phyloP scores from a whole-genome alignment of 2,113 vertebrate species.

The Pungitius pungitius region DNA sequence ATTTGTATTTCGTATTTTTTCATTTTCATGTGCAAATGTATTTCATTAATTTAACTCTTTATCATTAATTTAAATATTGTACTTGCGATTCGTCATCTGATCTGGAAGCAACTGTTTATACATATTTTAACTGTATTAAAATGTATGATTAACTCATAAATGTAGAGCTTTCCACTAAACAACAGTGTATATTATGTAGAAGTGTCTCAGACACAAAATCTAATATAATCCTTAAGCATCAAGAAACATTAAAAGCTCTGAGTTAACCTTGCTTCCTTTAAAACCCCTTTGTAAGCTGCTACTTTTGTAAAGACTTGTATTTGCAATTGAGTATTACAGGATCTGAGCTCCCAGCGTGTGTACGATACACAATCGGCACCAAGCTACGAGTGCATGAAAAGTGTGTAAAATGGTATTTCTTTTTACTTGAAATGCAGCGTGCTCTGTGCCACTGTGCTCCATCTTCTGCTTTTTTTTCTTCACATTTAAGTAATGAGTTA shows the following conservation, averaged over 20 bases:
- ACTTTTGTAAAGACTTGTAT: background rate
- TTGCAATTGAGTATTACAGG: background rate
- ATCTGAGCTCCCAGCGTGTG: background rate
- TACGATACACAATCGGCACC: conserved; percentile 10
- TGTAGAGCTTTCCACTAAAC: background rate
- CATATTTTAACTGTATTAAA: background rate
- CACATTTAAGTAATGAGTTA: conserved; percentile 43
- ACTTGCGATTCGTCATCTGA: background rate
- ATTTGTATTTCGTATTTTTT: background rate
- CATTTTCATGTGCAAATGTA: background rate
- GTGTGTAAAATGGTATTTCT: background rate
- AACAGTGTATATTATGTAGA: background rate
- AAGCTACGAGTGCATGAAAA: conserved; percentile 8
- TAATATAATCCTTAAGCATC: background rate
- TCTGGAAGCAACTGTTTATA: background rate
- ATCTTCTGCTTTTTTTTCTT: conserved; percentile 27
- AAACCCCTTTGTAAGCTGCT: background rate
- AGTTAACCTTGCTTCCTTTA: background rate
- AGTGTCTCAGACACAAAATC: background rate
- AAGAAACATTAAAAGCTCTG: background rate
- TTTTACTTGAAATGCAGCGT: background rate
- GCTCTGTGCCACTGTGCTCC: conserved; percentile 1
- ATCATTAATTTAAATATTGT: background rate
- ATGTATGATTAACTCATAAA: background rate
- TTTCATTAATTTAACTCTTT: background rate